A percentile compares a stretch with the other conserved stretches of the same genome.
Conservation (phyloP, 1,140 invertebrate species). For the Cherax destructor region DNA sequence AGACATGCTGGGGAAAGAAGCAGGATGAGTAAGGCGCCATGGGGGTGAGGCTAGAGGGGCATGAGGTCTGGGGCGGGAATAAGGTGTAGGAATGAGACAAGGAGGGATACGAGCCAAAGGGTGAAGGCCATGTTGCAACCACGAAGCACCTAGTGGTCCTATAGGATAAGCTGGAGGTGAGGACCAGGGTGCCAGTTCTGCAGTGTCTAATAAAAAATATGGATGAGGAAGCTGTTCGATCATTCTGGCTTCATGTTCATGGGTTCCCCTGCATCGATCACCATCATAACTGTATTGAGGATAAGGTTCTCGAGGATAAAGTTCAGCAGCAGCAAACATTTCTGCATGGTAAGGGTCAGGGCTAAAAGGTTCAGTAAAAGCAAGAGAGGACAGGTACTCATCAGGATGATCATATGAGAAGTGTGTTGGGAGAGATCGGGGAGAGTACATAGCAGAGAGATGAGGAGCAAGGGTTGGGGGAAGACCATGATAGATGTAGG, state of each 20-base stretch:
- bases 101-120: constrained; percentile 56
- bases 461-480: constrained; percentile 60
- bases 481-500: constrained; percentile 47
- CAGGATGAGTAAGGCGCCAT: constrained; percentile 69
- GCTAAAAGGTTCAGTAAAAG: constrained; percentile 50
- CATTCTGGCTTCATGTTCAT: constrained; percentile 11
- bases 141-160: constrained; percentile 70
- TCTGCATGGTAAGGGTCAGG: constrained; percentile 60
- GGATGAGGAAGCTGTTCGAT: constrained; percentile 43
- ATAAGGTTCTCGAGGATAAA: constrained; percentile 48
- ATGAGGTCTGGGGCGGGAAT: constrained; percentile 56
- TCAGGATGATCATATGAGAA: constrained; percentile 63
- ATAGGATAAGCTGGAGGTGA: constrained; percentile 71
- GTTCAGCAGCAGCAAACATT: constrained; percentile 55
- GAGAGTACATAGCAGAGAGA: constrained; percentile 51
- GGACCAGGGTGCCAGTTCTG: constrained; percentile 69
- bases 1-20: constrained; percentile 72
- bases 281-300: constrained; percentile 52
- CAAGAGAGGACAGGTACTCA: constrained; percentile 44
- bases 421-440: constrained; percentile 53
- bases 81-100: constrained; percentile 62
- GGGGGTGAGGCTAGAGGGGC: constrained; percentile 62
- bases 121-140: constrained; percentile 67
- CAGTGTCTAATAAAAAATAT: constrained; percentile 62
- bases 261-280: constrained; percentile 8